Evolutionary conservation across 2,797 vertebrate species (phyloP), one percentile per base, ranked within the genome.

Genomic region (Phrynocephalus vlangalii): DNA sequence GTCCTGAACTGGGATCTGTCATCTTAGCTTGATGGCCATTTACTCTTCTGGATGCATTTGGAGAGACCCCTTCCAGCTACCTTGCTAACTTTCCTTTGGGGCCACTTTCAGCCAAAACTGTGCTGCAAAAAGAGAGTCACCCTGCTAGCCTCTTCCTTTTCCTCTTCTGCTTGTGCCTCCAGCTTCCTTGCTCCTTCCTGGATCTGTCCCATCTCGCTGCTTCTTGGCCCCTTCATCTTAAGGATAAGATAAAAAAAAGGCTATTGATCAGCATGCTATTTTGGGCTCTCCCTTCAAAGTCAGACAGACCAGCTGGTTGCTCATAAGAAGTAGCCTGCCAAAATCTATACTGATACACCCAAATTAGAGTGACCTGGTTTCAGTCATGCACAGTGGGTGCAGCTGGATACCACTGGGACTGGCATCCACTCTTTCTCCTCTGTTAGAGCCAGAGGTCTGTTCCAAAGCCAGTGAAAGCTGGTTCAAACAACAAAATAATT

Each of bases 181-280:
- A 9, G 1, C 13, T 5, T 10, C 18, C 6, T 38, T 50, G 6
- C 71, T 75, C 20, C 0, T 10, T 6, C 6, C 70, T 88, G 28
- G 22, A 15, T n/a, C 83, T 85, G 83, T 44, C 78, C 87, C 79
- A 88, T 30, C 84, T 88, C 80, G 44, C 56, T 50, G 20, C 33
- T 68, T 28, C 78, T 68, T 48, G 78, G 22, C 81, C 70, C 78
- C 44, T 44, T 33, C 20, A 30, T 56, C 70, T 38, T 44, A 70
- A 76, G 44, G 28, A 50, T 50, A 79, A 85, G 70, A 66, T 28
- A 80, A 52, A 48, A 78, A 78, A 80, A 60, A 70, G 26, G 7
- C 83, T 88, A 88, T 88, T 88, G 87, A 88, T 88, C 71, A 9
- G n/a, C 22, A 18, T 81, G 75, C 87, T 88, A 88, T 88, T 88